Conservation (phyloP, 2,113 vertebrate genomes). For the Cyprinodon tularosa region DNA sequence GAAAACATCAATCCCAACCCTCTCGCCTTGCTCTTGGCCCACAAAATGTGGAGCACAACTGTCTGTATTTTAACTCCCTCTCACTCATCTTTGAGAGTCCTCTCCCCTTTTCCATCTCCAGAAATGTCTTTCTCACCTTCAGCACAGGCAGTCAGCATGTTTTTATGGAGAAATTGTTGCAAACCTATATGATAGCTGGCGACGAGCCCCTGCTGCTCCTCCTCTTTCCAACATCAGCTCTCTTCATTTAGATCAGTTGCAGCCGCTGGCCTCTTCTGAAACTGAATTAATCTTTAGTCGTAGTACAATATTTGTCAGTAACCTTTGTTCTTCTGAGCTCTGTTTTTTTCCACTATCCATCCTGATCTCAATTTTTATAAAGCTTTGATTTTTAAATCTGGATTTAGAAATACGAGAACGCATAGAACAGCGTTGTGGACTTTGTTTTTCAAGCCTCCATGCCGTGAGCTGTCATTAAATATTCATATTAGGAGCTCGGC, state of each 20-base stretch:
- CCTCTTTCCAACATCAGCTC: conserved; percentile 8
- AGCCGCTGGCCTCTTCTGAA: conserved; percentile 39
- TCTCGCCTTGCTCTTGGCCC: conserved; percentile 41
- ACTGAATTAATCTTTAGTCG: conserved; percentile 38
- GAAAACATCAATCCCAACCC: conserved; percentile 37
- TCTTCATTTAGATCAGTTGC: conserved; percentile 48
- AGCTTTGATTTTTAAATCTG: background rate
- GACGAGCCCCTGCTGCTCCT: conserved; percentile 13
- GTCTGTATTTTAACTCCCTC: conserved; percentile 37
- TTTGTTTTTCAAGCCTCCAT: background rate
- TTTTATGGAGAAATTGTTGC: conserved; percentile 53
- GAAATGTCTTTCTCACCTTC: conserved; percentile 62
- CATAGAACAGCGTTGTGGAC: background rate
- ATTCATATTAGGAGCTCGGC: background rate
- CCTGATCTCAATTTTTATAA: background rate
- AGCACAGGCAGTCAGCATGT: conserved; percentile 55
- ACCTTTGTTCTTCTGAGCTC: conserved; percentile 24
- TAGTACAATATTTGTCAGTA: conserved; percentile 25
- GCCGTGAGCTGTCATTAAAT: background rate
- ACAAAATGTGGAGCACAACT: conserved; percentile 41
- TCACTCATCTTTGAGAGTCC: conserved; percentile 49
- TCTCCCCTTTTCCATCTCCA: conserved; percentile 43
- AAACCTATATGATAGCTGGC: conserved; percentile 55
- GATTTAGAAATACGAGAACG: background rate
- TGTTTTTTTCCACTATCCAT: background rate